phyloP scores from a whole-genome alignment of 2,888 invertebrate genomes.

The Magallana nippona region DNA sequence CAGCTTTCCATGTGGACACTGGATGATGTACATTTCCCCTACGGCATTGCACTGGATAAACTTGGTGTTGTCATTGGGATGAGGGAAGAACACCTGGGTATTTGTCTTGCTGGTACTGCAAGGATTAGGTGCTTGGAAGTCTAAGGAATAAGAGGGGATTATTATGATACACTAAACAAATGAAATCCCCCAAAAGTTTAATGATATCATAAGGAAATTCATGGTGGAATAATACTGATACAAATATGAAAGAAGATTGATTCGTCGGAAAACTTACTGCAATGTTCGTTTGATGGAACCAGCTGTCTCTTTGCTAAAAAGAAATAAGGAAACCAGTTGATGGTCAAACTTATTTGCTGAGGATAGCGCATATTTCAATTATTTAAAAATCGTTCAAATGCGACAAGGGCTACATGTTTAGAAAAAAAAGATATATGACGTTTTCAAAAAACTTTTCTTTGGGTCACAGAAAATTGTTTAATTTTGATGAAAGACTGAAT shows the following conservation, averaged over 20 bases:
- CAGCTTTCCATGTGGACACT: slow-evolving; percentile 62
- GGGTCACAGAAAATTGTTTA: no score
- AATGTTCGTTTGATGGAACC: background rate
- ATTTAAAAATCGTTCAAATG: background rate
- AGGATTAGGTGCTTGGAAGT: slow-evolving; percentile 64
- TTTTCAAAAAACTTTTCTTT: background rate
- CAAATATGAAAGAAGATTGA: no score
- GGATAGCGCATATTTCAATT: background rate
- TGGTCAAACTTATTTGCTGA: background rate
- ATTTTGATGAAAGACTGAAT: no score
- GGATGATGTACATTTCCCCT: slow-evolving; percentile 64
- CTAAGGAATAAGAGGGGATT: slow-evolving; percentile 43
- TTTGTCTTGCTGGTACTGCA: slow-evolving; percentile 58
- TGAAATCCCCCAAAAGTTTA: background rate
- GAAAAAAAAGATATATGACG: no score
- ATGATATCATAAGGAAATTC: no score
- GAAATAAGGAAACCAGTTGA: background rate
- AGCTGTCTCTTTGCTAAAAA: slow-evolving; percentile 25
- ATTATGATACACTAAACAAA: background rate
- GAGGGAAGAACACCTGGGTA: slow-evolving; percentile 60
- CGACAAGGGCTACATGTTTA: background rate
- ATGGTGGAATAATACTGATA: no score
- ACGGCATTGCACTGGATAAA: slow-evolving; percentile 66
- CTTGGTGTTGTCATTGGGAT: slow-evolving; percentile 61
- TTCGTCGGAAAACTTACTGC: slow-evolving; percentile 23